Evolutionary conservation across 2,797 vertebrate genomes (phyloP).

Genomic region (Pipistrellus pipistrellus): DNA sequence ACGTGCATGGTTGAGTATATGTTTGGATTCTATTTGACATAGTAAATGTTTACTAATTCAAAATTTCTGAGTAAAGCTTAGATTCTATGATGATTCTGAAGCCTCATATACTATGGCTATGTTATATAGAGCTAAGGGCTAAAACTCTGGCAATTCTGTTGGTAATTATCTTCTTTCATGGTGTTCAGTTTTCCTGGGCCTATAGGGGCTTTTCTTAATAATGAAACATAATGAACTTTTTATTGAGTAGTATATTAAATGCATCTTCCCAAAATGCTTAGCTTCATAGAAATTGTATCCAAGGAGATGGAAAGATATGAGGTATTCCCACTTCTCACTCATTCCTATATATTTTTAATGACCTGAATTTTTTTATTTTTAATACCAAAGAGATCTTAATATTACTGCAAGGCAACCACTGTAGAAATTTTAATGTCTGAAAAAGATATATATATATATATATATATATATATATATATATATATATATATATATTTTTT

Average conservation of each 20-base stretch:
- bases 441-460: too few species aligned
- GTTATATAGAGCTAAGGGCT: not conserved
- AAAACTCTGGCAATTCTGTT: not conserved
- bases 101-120: not conserved
- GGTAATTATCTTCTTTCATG: not conserved
- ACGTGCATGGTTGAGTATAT: not conserved
- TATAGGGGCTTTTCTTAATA: conserved; percentile 1
- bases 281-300: not conserved
- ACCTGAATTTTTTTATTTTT: not conserved
- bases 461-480: too few species aligned
- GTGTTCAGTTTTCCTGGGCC: conserved; percentile 5
- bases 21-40: not conserved
- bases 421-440: not conserved
- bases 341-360: not conserved
- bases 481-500: too few species aligned
- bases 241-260: conserved; percentile 20
- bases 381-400: not conserved
- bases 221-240: conserved; percentile 33
- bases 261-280: not conserved
- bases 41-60: not conserved
- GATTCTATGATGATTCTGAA: not conserved
- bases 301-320: not conserved
- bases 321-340: not conserved
- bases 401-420: not conserved
- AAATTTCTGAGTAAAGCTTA: not conserved